Evolutionary conservation across 1,140 invertebrate genomes (phyloP), one percentile per base, ranked within the genome.

Genomic region (Bombus vancouverensis): DNA sequence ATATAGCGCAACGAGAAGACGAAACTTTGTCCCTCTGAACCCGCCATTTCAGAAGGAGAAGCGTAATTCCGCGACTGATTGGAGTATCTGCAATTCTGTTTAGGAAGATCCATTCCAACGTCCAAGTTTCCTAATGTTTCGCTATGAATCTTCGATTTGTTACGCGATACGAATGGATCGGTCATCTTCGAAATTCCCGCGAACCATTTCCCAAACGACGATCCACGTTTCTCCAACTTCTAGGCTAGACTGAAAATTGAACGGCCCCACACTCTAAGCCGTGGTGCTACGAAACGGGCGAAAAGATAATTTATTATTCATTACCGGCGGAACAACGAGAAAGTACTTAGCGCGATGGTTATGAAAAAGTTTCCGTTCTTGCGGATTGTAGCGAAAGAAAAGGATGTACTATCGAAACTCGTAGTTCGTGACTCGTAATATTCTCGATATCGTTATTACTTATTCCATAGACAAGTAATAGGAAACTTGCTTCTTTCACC

Each of bases 381-480:
- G 6, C 47, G 13, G 65, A 59, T 78, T 42, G 74, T 28, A 59
- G 39, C 22, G 34, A 13, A 34, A 34, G 65, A 59, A 81, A 79
- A 32, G 68, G 83, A 79, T 84, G 3, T 79, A 84, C 66, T 72
- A 80, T 84, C 79, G 66, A 84, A 57, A 34, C 75, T 70, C 74
- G 62, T 25, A 28, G 47, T 34, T 47, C 59, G 28, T 42, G 39
- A 66, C 57, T 62, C 59, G 47, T 42, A 62, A 85, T 70, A 88
- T 71, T 66, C 62, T 34, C 47, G 42, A 71, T 87, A 87, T 87
- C 85, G 81, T 80, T 77, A 47, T 70, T 86, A 71, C 74, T 87
- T 87, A 82, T 87, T 72, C 73, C n/a, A 73, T 47, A 34, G 85
- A 74, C 75, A 57, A 81, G 72, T 84, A 83, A 81, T 77, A 80